Percentiles rank a stretch among this genome's conserved stretches.
Evolutionary conservation across 1,140 invertebrate genomes (phyloP).

Genomic region (Tetramorium parvispinum): DNA sequence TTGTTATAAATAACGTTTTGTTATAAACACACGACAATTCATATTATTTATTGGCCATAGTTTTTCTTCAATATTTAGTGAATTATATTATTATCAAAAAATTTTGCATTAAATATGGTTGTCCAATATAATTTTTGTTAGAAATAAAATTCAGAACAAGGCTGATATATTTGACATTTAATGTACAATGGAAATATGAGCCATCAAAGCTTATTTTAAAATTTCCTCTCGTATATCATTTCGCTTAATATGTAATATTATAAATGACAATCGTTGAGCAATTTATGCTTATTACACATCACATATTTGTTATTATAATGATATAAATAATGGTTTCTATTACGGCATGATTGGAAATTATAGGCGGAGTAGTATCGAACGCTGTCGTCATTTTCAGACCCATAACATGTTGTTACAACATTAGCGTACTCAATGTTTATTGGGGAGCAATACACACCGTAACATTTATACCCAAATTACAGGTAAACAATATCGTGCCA

Average conservation of each 20-base stretch:
- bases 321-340: slow-evolving; percentile 34
- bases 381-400: slow-evolving; percentile 14
- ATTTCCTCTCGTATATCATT: slow-evolving; percentile 9
- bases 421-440: slow-evolving; percentile 30
- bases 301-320: slow-evolving; percentile 13
- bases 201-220: not conserved
- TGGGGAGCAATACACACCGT: not conserved
- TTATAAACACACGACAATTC: not conserved
- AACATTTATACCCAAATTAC: slow-evolving; percentile 49
- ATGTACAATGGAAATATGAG: not conserved
- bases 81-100: not conserved
- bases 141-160: not conserved
- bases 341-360: slow-evolving; percentile 15
- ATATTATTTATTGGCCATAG: not conserved
- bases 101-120: not conserved
- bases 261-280: not conserved
- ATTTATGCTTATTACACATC: slow-evolving; percentile 27
- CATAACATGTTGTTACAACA: slow-evolving; percentile 33
- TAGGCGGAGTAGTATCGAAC: not conserved
- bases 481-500: slow-evolving; percentile 35
- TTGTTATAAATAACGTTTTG: not conserved
- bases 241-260: slow-evolving; percentile 22
- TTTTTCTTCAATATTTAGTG: not conserved
- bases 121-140: not conserved
- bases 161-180: not conserved